Evolutionary conservation across 1,140 invertebrate species (phyloP), one percentile per base, ranked within the genome.

Genomic region (Drosophila bipectinata): DNA sequence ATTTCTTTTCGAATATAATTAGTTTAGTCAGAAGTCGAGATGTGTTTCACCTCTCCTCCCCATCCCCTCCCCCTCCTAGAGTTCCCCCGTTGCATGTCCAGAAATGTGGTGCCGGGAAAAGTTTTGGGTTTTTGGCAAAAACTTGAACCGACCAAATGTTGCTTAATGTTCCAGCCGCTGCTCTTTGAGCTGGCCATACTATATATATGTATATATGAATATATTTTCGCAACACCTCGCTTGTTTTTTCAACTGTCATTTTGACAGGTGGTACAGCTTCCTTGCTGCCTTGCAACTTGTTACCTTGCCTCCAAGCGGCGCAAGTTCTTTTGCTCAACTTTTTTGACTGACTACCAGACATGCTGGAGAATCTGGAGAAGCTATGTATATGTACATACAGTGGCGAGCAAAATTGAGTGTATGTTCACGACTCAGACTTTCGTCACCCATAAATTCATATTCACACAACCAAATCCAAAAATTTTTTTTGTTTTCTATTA

Each of bases 221-320:
- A 55, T 61, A 41, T 37, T 37, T 37, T 12, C 10, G 37, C 44
- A 47, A 71, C 55, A 69, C 59, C 62, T 72, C 45, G 41, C 57
- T 76, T 85, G 81, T 85, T 85, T 80, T 80, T 69, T 63, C 74
- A 85, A 81, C 82, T 85, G 82, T 85, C 77, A 85, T 85, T 85
- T 85, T 85, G 82, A 85, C 82, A 85, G 81, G 81, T 87, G 82
- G 71, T 67, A 48, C 59, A 57, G 18, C 58, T 59, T 10, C 66
- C 21, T 18, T 37, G 34, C 58, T 26, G n/a, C 26, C 28, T 18
- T 63, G 47, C 39, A 53, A 32, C 44, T 55, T 52, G 26, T 69
- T 41, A 47, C 15, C 51, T 56, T 26, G 18, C 44, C 44, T 47
- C 72, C 71, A 59, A 56, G 63, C 71, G 37, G 60, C 67, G 60